Conservation (phyloP, 2,888 invertebrate genomes). For the Tinea semifulvella region DNA sequence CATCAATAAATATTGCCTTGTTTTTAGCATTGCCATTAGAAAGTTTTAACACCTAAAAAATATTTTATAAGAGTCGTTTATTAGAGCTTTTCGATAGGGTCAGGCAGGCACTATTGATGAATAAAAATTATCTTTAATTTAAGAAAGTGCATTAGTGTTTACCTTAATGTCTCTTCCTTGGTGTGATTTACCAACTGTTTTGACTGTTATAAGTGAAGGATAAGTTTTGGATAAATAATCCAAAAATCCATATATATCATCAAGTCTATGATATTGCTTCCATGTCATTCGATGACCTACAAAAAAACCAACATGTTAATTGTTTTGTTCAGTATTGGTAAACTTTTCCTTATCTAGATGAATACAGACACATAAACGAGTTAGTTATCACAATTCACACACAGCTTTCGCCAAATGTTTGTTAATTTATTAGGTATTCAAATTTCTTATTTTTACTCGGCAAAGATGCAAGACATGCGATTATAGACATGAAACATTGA, state of each 20-base stretch:
- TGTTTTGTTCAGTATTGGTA: not conserved
- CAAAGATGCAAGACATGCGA: not conserved
- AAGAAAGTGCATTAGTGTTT: constrained; percentile 11
- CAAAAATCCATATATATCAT: constrained; percentile 80
- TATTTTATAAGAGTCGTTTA: too few species aligned
- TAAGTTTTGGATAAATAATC: constrained; percentile 81
- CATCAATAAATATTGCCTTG: constrained; percentile 79
- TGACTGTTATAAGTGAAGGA: constrained; percentile 75
- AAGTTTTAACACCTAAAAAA: constrained; percentile 60
- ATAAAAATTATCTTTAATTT: too few species aligned
- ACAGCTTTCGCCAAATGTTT: not conserved
- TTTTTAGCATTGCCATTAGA: constrained; percentile 73
- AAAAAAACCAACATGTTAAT: constrained; percentile 18
- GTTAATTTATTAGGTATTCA: not conserved
- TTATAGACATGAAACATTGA: constrained; percentile 11
- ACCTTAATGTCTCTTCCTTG: constrained; percentile 81
- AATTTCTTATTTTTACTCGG: not conserved
- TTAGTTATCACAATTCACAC: not conserved
- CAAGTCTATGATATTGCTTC: constrained; percentile 80
- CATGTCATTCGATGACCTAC: constrained; percentile 73
- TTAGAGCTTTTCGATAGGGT: too few species aligned
- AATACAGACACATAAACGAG: not conserved
- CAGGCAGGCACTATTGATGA: too few species aligned
- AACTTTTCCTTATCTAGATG: not conserved
- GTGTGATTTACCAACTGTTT: constrained; percentile 78